These are phyloP conservation scores for Aphelenchoides avenae DNA, from an alignment of 1,140 invertebrate species.

Conservation along the genomic window DNA sequence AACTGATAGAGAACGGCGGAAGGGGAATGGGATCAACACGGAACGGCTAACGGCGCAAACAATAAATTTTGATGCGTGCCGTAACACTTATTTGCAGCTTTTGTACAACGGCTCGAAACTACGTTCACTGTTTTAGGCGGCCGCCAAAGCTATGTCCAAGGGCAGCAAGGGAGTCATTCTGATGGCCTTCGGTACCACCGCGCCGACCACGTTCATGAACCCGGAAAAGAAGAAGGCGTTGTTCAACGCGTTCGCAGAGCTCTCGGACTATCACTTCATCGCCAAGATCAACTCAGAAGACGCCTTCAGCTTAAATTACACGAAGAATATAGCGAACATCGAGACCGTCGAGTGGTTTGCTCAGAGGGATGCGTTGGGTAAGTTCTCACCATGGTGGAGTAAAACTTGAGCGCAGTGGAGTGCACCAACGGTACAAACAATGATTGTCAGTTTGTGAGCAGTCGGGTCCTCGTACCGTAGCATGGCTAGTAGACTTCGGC, in stretches of 20 bases:
- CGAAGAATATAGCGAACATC: slow-evolving; percentile 11
- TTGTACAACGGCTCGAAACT: neutral
- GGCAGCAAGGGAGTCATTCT: slow-evolving; percentile 12
- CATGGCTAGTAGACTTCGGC: no score
- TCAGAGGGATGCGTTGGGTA: slow-evolving; percentile 11
- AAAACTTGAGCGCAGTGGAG: no score
- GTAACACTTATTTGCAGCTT: no score
- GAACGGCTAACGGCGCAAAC: no score
- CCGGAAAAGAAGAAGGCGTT: slow-evolving; percentile 1
- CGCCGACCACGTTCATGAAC: neutral
- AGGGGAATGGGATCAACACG: no score
- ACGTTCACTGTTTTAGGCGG: neutral
- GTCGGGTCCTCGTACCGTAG: no score
- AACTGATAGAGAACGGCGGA: no score
- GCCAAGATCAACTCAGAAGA: slow-evolving; percentile 3
- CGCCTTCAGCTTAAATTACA: neutral
- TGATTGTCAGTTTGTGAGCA: no score
- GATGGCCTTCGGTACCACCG: slow-evolving; percentile 5
- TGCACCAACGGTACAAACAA: no score
- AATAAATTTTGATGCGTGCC: no score
- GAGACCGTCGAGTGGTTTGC: slow-evolving; percentile 3
- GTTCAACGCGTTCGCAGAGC: slow-evolving; percentile 12
- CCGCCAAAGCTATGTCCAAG: neutral
- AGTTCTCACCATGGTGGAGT: no score
- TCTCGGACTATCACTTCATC: slow-evolving; percentile 8